A percentile compares a stretch with the other conserved stretches of the same genome.
Evolutionary conservation across 2,113 vertebrate genomes (phyloP).

Genomic region (Chloroceryle aenea): DNA sequence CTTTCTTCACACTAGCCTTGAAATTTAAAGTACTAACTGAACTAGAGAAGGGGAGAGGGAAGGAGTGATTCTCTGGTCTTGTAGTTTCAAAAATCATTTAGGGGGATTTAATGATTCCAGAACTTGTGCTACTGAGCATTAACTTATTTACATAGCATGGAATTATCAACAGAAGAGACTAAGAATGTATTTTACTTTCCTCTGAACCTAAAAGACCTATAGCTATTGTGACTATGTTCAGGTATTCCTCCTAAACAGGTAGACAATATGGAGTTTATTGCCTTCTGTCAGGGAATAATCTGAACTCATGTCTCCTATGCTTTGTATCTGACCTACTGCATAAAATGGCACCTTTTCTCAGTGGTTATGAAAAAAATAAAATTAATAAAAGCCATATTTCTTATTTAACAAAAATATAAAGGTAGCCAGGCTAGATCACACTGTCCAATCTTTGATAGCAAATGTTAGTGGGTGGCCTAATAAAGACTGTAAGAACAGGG

Average conservation of each 20-base stretch:
- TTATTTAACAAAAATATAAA: background rate
- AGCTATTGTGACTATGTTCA: background rate
- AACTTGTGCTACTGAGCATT: background rate
- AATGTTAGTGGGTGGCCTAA: background rate
- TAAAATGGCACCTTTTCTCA: accelerated
- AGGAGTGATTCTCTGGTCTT: background rate
- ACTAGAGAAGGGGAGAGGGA: background rate
- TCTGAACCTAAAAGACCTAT: background rate
- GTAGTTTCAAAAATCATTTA: background rate
- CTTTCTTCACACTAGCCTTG: background rate
- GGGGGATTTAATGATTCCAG: background rate
- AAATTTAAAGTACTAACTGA: background rate
- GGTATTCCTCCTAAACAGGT: background rate
- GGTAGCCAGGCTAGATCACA: background rate
- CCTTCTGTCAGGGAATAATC: background rate
- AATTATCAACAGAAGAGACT: background rate
- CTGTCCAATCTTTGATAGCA: background rate
- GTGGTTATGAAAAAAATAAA: background rate
- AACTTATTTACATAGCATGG: background rate
- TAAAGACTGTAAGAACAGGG: background rate
- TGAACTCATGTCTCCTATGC: accelerated
- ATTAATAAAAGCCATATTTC: background rate
- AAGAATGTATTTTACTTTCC: background rate
- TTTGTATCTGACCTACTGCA: background rate
- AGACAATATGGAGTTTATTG: background rate